Percentiles rank a stretch among this genome's conserved stretches.
These are phyloP conservation scores for Luehdorfia chinensis DNA, from an alignment of 1,140 invertebrate species.

Conservation along the genomic window DNA sequence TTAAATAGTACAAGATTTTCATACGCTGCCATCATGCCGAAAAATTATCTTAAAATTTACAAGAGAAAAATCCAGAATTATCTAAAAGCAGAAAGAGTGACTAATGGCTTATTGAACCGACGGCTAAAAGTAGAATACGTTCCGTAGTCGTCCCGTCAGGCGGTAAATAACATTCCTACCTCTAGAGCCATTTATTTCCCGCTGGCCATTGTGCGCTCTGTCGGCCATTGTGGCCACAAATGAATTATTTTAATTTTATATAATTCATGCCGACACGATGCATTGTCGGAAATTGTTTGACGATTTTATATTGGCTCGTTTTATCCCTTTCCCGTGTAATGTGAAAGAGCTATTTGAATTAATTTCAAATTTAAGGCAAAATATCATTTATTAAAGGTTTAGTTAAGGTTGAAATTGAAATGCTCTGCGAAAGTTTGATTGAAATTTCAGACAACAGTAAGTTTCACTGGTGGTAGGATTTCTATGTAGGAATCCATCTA, in stretches of 20 bases:
- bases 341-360: constrained; percentile 6
- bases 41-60: too few relatives aligned
- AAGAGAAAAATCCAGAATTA: neutral
- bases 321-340: neutral
- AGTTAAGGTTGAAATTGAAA: too few relatives aligned
- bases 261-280: constrained; percentile 26
- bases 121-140: constrained; percentile 4
- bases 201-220: neutral
- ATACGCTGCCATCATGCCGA: too few relatives aligned
- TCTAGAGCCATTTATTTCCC: constrained; percentile 5
- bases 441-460: too few relatives aligned
- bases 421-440: too few relatives aligned
- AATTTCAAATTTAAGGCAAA: too few relatives aligned
- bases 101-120: neutral
- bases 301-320: constrained; percentile 17
- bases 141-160: constrained; percentile 13
- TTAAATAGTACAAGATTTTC: too few relatives aligned
- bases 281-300: constrained; percentile 13
- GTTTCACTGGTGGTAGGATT: too few relatives aligned
- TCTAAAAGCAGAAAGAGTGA: neutral
- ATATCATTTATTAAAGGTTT: too few relatives aligned
- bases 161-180: constrained; percentile 9
- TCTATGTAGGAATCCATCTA: too few relatives aligned
- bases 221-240: constrained; percentile 11
- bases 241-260: constrained; percentile 33